Evolutionary conservation across 2,888 invertebrate species (phyloP), one percentile per base, ranked within the genome.

Genomic region (Philaethria dido): DNA sequence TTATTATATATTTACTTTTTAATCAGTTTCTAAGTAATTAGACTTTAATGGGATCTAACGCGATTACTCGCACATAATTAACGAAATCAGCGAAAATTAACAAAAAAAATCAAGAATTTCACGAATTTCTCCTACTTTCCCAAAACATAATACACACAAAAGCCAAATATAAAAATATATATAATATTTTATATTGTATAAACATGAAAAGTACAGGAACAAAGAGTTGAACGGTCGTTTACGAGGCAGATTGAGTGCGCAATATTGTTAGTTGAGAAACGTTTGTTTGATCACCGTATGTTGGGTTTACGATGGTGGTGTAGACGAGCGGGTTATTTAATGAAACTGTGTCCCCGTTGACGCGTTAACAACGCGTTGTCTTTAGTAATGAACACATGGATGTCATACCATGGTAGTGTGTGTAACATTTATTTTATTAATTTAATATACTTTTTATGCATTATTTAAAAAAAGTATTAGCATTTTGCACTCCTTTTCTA

Each of bases 221-320:
- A 29, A 63, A 61, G 61, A 45, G 52, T 50, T 62, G 55, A 55
- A 62, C 25, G 33, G 25, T 57, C 62, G 63, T 67, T 67, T 62
- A 42, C 66, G 29, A 54, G 54, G 62, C 47, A 62, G 70, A 70
- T 68, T 62, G 68, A 62, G 68, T 60, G 64, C 62, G 62, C 66
- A 66, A 70, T 66, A 63, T 66, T 65, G 66, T 69, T 69, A 68
- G 64, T 70, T 66, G 66, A 50, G 68, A 65, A 62, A 70, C 68
- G 64, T 39, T 65, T 65, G 64, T 70, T 70, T 70, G 68, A 70
- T 70, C 62, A 61, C 57, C 57, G 52, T 61, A 55, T 70, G 70
- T 65, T 59, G 62, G 59, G 59, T n/a, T 47, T 60, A 69, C 60
- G 45, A n/a, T 1, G 14, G 1, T 8, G 1, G 9, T 33, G 11